These are phyloP conservation scores for Hypsopygia costalis DNA, from an alignment of 2,888 invertebrate species.

Conservation along the genomic window DNA sequence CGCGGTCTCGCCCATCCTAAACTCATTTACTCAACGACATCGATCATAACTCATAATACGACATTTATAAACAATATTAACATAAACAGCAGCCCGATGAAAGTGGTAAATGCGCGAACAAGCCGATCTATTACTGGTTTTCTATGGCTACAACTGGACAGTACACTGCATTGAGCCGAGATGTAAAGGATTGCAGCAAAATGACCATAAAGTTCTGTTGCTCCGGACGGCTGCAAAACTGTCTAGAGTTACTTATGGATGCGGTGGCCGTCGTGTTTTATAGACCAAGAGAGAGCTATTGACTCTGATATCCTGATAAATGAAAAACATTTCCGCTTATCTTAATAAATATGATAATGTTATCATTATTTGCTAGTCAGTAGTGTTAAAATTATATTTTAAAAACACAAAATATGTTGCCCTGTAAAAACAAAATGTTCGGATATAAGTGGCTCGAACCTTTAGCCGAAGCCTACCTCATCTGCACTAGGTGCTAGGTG, in stretches of 20 bases:
- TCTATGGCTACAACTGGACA: slow-evolving; percentile 2
- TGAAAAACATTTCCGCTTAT: too few species aligned
- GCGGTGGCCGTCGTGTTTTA: neutral
- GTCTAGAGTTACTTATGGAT: neutral
- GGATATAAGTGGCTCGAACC: too few species aligned
- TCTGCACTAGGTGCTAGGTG: too few species aligned
- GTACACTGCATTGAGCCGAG: neutral
- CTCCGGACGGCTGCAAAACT: neutral
- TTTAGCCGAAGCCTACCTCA: too few species aligned
- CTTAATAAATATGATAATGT: too few species aligned
- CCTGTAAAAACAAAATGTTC: too few species aligned
- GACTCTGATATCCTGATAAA: neutral
- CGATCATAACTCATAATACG: neutral
- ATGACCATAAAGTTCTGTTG: neutral
- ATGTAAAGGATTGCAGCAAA: neutral
- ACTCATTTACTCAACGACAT: too few species aligned
- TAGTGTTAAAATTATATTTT: too few species aligned
- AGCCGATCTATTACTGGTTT: slow-evolving; percentile 3
- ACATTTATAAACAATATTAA: neutral
- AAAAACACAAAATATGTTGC: too few species aligned
- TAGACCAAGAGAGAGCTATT: neutral
- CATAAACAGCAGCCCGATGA: slow-evolving; percentile 1
- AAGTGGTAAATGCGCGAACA: slow-evolving; percentile 6
- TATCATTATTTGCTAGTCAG: too few species aligned
- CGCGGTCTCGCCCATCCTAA: too few species aligned